These are phyloP conservation scores for Anoplius nigerrimus DNA, from an alignment of 2,888 invertebrate species.

Conservation along the genomic window DNA sequence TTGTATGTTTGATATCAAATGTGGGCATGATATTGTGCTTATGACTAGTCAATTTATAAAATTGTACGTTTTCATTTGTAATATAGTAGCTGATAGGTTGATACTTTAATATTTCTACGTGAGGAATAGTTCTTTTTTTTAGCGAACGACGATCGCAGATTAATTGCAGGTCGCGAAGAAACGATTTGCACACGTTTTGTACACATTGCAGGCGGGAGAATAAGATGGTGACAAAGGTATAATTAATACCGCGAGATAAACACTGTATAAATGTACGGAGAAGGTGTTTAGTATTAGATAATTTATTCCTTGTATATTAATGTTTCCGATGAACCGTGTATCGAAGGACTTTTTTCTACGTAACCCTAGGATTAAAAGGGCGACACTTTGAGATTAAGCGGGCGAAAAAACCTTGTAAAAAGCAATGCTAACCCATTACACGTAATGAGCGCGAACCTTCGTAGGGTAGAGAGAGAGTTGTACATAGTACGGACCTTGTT, in stretches of 20 bases:
- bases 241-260: neutral
- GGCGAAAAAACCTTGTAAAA: constrained; percentile 8
- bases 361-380: constrained; percentile 16
- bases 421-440: constrained; percentile 10
- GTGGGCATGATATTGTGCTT: constrained; percentile 63
- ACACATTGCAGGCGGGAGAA: constrained; percentile 6
- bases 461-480: constrained; percentile 32
- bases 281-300: constrained; percentile 54
- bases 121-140: constrained; percentile 12
- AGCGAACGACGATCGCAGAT: constrained; percentile 17
- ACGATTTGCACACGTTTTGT: constrained; percentile 29
- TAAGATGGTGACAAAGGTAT: neutral
- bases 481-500: constrained; percentile 51
- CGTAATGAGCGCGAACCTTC: constrained; percentile 11
- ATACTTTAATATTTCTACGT: constrained; percentile 44
- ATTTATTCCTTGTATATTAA: constrained; percentile 62
- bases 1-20: constrained; percentile 25
- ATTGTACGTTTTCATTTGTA: constrained; percentile 53
- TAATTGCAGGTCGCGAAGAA: constrained; percentile 11
- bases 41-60: constrained; percentile 68
- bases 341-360: constrained; percentile 34
- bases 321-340: constrained; percentile 29
- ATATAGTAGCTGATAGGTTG: constrained; percentile 41
- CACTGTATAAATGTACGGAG: constrained; percentile 19
- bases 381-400: neutral